Conservation (phyloP, 1,140 invertebrate genomes). For the Hermetia illucens region DNA sequence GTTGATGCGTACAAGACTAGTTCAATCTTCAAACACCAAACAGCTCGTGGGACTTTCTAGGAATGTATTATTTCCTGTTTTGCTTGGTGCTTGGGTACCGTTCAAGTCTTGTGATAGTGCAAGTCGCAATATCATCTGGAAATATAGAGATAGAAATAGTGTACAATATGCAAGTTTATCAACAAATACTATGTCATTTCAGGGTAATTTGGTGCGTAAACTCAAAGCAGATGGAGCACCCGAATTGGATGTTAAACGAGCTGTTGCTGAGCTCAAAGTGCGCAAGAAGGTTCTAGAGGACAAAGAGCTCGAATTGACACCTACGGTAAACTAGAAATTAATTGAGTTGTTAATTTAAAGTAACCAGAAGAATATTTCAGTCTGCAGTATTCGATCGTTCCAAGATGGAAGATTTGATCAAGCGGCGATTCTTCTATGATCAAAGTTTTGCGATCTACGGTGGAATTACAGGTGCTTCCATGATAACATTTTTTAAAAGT, state of each 20-base stretch:
- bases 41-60: too few relatives aligned
- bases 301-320: slow-evolving; percentile 74
- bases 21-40: too few relatives aligned
- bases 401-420: slow-evolving; percentile 94
- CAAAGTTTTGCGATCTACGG: slow-evolving; percentile 99
- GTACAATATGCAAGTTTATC: slow-evolving; percentile 4
- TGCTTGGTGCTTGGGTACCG: too few relatives aligned
- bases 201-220: slow-evolving; percentile 79
- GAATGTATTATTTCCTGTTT: too few relatives aligned
- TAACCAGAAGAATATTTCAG: neutral
- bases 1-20: too few relatives aligned
- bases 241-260: slow-evolving; percentile 84
- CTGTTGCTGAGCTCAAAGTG: slow-evolving; percentile 81
- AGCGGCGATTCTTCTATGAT: slow-evolving; percentile 95
- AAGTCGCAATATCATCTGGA: too few relatives aligned
- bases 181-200: slow-evolving; percentile 5
- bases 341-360: neutral
- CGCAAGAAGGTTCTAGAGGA: slow-evolving; percentile 89
- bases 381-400: slow-evolving; percentile 67
- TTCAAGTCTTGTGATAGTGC: too few relatives aligned
- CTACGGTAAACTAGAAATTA: slow-evolving; percentile 25
- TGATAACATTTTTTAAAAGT: too few relatives aligned
- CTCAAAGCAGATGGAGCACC: slow-evolving; percentile 75
- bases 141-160: too few relatives aligned
- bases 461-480: slow-evolving; percentile 65